These are phyloP conservation scores for Acleris emargana DNA, from an alignment of 2,888 invertebrate species.

Conservation along the genomic window DNA sequence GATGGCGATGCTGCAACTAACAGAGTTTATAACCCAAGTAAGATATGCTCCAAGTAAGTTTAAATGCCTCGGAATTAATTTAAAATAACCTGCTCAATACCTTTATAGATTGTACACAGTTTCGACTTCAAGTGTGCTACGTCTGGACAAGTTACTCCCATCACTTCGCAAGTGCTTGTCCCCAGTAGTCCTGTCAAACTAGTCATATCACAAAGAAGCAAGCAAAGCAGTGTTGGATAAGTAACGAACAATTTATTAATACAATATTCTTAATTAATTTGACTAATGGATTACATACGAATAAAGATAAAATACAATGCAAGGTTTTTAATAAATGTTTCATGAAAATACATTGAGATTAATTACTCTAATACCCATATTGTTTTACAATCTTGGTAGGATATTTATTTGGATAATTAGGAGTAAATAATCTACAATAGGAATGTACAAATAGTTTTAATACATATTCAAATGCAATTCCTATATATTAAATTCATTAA, in stretches of 20 bases:
- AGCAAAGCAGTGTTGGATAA: slow-evolving; percentile 21
- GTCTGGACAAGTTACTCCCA: slow-evolving; percentile 71
- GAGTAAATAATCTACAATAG: background rate
- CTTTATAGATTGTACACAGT: slow-evolving; percentile 77
- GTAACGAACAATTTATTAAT: slow-evolving; percentile 12
- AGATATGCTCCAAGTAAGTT: slow-evolving; percentile 32
- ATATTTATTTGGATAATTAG: too few relatives aligned
- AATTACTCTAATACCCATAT: background rate
- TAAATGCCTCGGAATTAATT: background rate
- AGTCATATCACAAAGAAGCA: slow-evolving; percentile 48
- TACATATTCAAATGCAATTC: too few relatives aligned
- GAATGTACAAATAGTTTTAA: background rate
- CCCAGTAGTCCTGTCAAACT: slow-evolving; percentile 79
- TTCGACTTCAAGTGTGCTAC: slow-evolving; percentile 81
- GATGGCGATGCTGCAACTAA: slow-evolving; percentile 90
- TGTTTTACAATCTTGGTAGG: background rate
- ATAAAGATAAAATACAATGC: slow-evolving; percentile 8
- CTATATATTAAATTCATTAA: too few relatives aligned
- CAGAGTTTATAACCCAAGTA: slow-evolving; percentile 87
- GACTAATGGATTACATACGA: slow-evolving; percentile 2
- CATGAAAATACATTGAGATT: background rate
- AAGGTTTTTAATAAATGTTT: slow-evolving; percentile 7
- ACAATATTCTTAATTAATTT: slow-evolving; percentile 6
- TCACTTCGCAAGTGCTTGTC: slow-evolving; percentile 82
- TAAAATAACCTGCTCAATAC: background rate